Evolutionary conservation across 2,113 vertebrate genomes (phyloP).

Genomic region (Butorides virescens): DNA sequence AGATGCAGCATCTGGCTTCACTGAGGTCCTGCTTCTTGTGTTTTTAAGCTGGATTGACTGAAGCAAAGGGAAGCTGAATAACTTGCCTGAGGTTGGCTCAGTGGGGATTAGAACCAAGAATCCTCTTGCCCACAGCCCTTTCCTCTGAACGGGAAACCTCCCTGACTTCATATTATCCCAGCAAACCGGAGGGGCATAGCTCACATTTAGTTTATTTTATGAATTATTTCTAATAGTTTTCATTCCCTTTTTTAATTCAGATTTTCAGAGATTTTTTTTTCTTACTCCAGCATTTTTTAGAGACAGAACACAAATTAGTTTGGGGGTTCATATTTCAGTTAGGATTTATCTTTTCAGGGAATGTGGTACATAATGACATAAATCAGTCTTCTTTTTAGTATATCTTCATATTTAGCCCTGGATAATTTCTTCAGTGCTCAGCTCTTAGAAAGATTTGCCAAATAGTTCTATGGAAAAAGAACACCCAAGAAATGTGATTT

Average conservation of each 20-base stretch:
- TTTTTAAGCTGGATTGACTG: slow-evolving; percentile 34
- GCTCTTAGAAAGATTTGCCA: background rate
- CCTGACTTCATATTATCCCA: background rate
- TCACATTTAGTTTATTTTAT: background rate
- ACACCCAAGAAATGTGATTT: background rate
- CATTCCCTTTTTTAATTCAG: background rate
- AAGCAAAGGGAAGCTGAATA: slow-evolving; percentile 5
- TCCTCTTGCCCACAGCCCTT: background rate
- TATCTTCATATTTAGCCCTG: background rate
- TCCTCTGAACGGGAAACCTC: background rate
- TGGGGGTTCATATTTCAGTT: background rate
- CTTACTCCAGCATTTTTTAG: background rate
- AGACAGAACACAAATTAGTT: background rate
- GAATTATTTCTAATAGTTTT: background rate
- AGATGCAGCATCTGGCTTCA: background rate
- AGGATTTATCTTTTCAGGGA: background rate
- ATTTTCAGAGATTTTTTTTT: background rate
- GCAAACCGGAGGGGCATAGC: background rate
- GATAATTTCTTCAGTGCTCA: background rate
- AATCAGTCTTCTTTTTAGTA: background rate
- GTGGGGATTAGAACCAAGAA: slow-evolving; percentile 10
- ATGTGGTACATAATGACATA: background rate
- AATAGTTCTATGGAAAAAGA: background rate
- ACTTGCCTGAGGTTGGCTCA: background rate
- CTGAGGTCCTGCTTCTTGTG: background rate